Evolutionary conservation across 1,140 invertebrate genomes (phyloP), one percentile per base, ranked within the genome.

Genomic region (Drosophila rufa): DNA sequence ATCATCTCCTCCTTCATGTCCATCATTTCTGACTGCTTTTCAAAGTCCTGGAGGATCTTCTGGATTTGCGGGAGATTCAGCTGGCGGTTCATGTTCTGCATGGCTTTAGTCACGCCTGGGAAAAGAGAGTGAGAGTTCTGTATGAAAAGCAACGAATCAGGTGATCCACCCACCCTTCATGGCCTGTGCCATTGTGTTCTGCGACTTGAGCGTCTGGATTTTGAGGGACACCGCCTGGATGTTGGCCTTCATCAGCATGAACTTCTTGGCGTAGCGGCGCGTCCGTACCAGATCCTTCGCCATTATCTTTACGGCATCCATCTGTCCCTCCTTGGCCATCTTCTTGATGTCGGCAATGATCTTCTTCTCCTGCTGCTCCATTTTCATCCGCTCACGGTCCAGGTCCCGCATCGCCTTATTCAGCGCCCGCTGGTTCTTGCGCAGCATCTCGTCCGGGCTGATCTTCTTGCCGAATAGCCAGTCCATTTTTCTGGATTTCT

Each of bases 1-100:
- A 99, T 99, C 95, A 99, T 99, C 94, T 99, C 99, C 94, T 99
- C 99, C 92, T 99, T 99, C 99, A 99, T 99, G 93, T 99, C 99
- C 99, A 99, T 99, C 67, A 99, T 99, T 94, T 99, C 99, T 0
- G 98, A 98, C 92, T 99, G 99, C 90, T 99, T 99, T 93, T 99
- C 99, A 95, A 99, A 99, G 92, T 99, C 99, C 95, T 98, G 97
- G 6, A 99, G 95, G 84, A 99, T 99, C 93, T 98, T 98, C 93
- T 99, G 99, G 91, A 99, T 99, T 94, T 99, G 98, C 25, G 99
- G 99, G 91, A 99, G 94, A 94, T 99, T 99, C 82, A 99, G 93
- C 94, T 99, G 97, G 47, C 97, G 96, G 93, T 99, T 99, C 99
- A 99, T 99, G 92, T 96, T 98, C 82, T 97, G 96, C 98, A 99